These are phyloP conservation scores for Parazoanthus swiftii DNA, from an alignment of 92 coral and sea anemone genomes.

Conservation along the genomic window DNA sequence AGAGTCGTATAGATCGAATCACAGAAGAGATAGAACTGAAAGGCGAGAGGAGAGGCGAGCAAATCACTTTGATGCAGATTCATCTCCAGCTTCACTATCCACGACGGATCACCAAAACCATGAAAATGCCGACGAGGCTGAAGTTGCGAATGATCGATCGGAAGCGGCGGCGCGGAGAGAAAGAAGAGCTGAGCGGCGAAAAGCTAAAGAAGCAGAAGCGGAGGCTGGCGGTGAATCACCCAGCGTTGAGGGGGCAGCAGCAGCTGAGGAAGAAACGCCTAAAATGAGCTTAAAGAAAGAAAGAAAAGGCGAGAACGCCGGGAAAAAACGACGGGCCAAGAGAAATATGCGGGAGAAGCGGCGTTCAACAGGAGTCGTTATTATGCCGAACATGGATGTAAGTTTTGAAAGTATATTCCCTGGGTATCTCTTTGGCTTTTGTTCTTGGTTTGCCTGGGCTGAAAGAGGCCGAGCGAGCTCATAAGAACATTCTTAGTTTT, in stretches of 20 bases:
- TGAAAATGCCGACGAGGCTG: conserved; percentile 62
- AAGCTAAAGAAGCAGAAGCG: conserved; percentile 71
- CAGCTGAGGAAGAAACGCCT: conserved; percentile 77
- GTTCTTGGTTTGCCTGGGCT: conserved; percentile 1
- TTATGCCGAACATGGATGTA: conserved; percentile 93
- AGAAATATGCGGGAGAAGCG: conserved; percentile 96
- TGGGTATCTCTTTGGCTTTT: conserved; percentile 7
- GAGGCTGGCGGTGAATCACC: conserved; percentile 76
- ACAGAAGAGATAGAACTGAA: conserved; percentile 79
- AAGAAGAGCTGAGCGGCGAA: conserved; percentile 69
- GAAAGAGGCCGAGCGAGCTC: conserved; percentile 19
- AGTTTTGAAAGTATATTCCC: conserved; percentile 35
- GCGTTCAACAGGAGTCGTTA: conserved; percentile 99
- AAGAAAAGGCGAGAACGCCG: conserved; percentile 80
- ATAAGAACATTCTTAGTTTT: conserved; percentile 2
- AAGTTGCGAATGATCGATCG: conserved; percentile 67
- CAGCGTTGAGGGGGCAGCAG: conserved; percentile 72
- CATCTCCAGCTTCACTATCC: conserved; percentile 51
- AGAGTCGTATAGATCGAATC: conserved; percentile 55
- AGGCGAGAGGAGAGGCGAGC: conserved; percentile 65
- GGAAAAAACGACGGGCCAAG: conserved; percentile 80
- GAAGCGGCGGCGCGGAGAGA: conserved; percentile 64
- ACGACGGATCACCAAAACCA: conserved; percentile 64
- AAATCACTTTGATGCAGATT: conserved; percentile 63
- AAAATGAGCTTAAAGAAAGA: conserved; percentile 89